Conservation (phyloP, 2,888 invertebrate genomes). For the Euproctis similis region DNA sequence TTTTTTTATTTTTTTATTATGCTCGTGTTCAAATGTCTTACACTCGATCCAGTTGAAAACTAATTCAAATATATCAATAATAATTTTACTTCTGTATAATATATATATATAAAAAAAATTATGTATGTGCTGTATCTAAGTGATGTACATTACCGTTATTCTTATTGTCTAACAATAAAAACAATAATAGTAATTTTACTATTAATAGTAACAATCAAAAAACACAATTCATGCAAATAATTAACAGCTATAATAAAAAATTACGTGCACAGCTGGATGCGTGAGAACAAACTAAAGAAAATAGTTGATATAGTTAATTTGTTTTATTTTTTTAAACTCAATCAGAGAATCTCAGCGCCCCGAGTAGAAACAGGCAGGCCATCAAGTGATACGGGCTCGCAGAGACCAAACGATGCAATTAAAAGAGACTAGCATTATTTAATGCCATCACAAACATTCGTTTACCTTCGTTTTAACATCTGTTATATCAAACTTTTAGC, state of each 20-base stretch:
- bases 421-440: slow-evolving; percentile 50
- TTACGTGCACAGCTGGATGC: slow-evolving; percentile 75
- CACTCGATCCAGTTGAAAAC: slow-evolving; percentile 59
- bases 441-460: slow-evolving; percentile 58
- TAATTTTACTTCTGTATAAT: slow-evolving; percentile 59
- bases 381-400: slow-evolving; percentile 26
- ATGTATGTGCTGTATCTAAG: slow-evolving; percentile 72
- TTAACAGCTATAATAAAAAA: slow-evolving; percentile 68
- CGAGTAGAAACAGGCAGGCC: slow-evolving; percentile 27
- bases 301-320: too few relatives aligned
- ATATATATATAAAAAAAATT: too few relatives aligned
- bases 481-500: slow-evolving; percentile 64
- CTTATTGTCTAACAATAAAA: slow-evolving; percentile 63
- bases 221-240: slow-evolving; percentile 67
- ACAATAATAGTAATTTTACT: slow-evolving; percentile 40
- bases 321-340: slow-evolving; percentile 47
- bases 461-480: slow-evolving; percentile 63
- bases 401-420: slow-evolving; percentile 47
- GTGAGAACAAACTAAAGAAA: slow-evolving; percentile 67
- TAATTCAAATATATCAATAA: slow-evolving; percentile 39
- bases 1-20: slow-evolving; percentile 25
- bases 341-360: slow-evolving; percentile 47
- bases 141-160: slow-evolving; percentile 53
- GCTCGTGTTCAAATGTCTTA: slow-evolving; percentile 48
- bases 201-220: slow-evolving; percentile 36